A percentile compares a stretch with the other conserved stretches of the same genome.
Conservation (phyloP, 2,888 invertebrate species). For the Amphipyra berbera region DNA sequence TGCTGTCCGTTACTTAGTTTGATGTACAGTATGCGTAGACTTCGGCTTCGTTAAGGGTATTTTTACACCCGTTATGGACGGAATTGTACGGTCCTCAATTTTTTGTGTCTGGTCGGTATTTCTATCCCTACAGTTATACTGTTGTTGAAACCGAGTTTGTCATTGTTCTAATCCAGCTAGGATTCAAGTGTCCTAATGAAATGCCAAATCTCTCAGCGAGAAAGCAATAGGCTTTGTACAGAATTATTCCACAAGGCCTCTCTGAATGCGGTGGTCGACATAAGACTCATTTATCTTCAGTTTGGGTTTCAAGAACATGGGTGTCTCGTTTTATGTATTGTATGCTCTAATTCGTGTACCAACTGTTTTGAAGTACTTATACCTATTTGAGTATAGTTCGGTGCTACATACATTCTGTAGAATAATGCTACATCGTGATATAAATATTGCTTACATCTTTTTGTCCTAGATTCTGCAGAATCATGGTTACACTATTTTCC, state of each 20-base stretch:
- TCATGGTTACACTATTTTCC: neutral
- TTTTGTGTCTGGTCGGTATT: no score
- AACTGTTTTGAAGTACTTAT: neutral
- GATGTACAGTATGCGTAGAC: no score
- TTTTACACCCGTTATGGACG: no score
- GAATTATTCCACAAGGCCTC: neutral
- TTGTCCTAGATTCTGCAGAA: neutral
- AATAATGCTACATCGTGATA: neutral
- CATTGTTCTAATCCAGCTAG: neutral
- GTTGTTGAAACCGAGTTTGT: neutral
- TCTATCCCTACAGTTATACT: neutral
- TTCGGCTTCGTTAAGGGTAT: no score
- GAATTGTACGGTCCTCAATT: no score
- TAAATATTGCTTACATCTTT: neutral
- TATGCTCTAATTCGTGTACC: neutral
- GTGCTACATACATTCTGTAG: neutral
- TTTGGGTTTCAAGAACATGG: conserved; percentile 3
- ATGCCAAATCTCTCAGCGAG: neutral
- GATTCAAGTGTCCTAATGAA: conserved; percentile 7
- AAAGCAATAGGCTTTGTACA: no score
- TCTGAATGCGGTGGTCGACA: neutral
- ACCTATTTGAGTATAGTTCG: neutral
- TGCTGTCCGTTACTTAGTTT: no score
- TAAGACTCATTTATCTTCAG: conserved; percentile 12
- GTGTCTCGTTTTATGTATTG: neutral